Conservation (phyloP, 2,113 vertebrate genomes). For the Pollachius pollachius region DNA sequence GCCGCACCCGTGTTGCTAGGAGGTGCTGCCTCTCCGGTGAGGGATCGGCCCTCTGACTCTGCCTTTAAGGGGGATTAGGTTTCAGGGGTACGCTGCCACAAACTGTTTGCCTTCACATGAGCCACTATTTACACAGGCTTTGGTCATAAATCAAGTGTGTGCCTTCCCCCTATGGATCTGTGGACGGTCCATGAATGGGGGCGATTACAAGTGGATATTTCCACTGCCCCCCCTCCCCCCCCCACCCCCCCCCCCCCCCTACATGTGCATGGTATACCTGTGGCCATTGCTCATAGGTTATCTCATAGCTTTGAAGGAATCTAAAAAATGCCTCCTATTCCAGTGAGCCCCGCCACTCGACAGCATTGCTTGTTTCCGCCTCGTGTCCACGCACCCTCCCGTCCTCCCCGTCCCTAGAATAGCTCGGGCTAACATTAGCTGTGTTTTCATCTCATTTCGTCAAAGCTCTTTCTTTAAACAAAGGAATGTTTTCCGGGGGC, state of each 20-base stretch:
- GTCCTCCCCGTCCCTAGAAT: too few relatives aligned
- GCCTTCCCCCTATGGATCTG: conserved; percentile 34
- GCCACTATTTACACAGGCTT: conserved; percentile 66
- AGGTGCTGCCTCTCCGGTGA: conserved; percentile 31
- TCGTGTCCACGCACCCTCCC: too few relatives aligned
- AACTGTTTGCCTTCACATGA: conserved; percentile 56
- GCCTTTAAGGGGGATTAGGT: conserved; percentile 47
- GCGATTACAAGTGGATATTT: conserved; percentile 42
- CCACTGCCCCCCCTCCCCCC: conserved; percentile 11
- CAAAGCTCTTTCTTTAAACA: conserved; percentile 60
- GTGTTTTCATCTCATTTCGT: conserved; percentile 64
- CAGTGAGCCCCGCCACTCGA: too few relatives aligned
- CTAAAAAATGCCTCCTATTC: too few relatives aligned
- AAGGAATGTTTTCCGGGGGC: conserved; percentile 58
- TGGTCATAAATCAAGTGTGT: conserved; percentile 47
- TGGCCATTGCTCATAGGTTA: not conserved
- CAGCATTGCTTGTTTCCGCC: too few relatives aligned
- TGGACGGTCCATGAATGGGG: conserved; percentile 33
- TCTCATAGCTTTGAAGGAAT: not conserved
- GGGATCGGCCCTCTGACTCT: conserved; percentile 21
- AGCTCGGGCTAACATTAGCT: conserved; percentile 42
- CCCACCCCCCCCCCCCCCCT: too few relatives aligned
- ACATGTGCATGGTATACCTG: conserved; percentile 22
- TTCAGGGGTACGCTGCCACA: conserved; percentile 50
- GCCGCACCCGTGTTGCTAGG: conserved; percentile 27